These are phyloP conservation scores for Sula dactylatra DNA, from an alignment of 2,113 vertebrate genomes.

Conservation along the genomic window DNA sequence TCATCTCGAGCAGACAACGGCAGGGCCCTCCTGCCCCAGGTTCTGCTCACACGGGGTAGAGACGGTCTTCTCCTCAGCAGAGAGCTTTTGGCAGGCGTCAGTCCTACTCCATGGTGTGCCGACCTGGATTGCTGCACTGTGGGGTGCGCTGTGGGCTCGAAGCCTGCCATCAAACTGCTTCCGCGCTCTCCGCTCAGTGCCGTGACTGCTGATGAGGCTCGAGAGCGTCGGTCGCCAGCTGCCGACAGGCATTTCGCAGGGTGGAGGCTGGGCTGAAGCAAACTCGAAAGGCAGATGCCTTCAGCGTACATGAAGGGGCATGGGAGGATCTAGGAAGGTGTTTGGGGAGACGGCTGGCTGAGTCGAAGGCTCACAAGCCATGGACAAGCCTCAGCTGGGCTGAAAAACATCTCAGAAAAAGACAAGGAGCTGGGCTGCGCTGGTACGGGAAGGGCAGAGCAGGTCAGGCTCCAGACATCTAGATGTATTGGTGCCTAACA, in stretches of 20 bases:
- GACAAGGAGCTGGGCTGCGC: neutral
- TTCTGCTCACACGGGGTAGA: neutral
- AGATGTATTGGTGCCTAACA: neutral
- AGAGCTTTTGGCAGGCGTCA: neutral
- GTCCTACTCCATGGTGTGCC: neutral
- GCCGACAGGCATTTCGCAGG: accelerated
- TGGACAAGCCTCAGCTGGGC: neutral
- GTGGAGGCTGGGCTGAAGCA: neutral
- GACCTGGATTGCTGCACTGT: neutral
- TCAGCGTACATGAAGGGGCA: too few species aligned
- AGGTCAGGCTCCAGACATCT: neutral
- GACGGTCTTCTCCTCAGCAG: neutral
- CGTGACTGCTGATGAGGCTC: neutral
- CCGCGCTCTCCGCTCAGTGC: neutral
- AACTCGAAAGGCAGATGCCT: neutral
- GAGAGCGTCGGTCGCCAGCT: neutral
- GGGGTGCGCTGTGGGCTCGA: accelerated
- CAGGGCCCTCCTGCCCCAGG: neutral
- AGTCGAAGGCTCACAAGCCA: neutral
- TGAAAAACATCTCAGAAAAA: neutral
- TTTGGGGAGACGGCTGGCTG: neutral
- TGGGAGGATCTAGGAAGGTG: neutral
- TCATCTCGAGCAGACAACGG: accelerated
- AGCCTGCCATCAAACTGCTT: neutral
- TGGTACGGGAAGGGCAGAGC: neutral